These are phyloP conservation scores for Chrysochloris asiatica DNA, from an alignment of 2,113 vertebrate genomes.

Conservation along the genomic window DNA sequence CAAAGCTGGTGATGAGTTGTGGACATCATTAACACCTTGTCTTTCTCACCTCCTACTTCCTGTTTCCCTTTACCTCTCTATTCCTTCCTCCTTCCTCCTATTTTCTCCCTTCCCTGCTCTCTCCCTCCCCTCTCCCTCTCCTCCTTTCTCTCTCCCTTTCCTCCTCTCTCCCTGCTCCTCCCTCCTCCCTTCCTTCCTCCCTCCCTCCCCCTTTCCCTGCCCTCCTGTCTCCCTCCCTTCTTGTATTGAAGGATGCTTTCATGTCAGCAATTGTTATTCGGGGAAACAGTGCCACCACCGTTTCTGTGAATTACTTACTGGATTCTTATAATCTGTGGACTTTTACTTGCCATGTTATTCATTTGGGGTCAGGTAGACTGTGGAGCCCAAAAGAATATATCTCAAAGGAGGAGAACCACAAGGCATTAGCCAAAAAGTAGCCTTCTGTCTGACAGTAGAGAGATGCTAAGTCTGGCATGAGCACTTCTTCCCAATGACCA, in stretches of 20 bases:
- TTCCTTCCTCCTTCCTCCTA: neutral
- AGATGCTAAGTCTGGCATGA: neutral
- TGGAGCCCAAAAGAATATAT: neutral
- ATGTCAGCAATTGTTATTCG: no score
- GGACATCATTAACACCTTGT: accelerated
- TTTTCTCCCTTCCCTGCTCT: neutral
- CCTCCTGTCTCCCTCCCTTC: neutral
- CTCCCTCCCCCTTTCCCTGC: no score
- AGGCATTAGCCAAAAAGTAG: neutral
- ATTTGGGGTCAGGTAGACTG: neutral
- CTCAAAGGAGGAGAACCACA: no score
- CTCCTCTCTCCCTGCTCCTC: neutral
- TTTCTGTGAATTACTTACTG: no score
- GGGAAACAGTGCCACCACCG: no score
- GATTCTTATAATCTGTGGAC: neutral
- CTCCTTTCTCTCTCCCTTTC: neutral
- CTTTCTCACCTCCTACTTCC: neutral
- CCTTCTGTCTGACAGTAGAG: neutral
- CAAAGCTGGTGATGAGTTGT: no score
- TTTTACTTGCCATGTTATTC: no score
- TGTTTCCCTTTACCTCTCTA: neutral
- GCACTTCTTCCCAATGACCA: neutral
- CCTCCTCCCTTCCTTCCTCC: no score
- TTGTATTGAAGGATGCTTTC: neutral
- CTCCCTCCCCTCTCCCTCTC: neutral